Conservation (phyloP, 2,888 invertebrate genomes). For the Petrolisthes cinctipes region DNA sequence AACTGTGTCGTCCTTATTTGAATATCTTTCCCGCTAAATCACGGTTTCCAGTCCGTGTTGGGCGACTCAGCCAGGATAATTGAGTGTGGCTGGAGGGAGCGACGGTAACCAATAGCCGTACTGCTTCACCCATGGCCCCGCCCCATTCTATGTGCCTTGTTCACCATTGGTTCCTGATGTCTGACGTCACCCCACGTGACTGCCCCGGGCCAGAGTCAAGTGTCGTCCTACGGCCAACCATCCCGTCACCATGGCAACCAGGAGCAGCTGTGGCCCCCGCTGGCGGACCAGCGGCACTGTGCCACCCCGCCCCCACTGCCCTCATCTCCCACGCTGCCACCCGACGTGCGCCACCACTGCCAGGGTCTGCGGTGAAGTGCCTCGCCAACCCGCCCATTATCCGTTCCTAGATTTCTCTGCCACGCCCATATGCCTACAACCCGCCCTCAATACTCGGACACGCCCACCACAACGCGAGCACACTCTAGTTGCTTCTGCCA, state of each 20-base stretch:
- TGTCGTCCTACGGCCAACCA: conserved; percentile 58
- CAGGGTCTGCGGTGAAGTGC: not conserved
- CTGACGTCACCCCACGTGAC: conserved; percentile 61
- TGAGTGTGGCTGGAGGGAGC: conserved; percentile 56
- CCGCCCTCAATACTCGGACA: not conserved
- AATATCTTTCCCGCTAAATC: conserved; percentile 65
- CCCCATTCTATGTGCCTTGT: not conserved
- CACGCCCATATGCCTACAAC: not conserved
- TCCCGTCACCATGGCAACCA: conserved; percentile 63
- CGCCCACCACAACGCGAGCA: not conserved
- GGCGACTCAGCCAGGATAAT: conserved; percentile 54
- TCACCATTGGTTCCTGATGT: conserved; percentile 57
- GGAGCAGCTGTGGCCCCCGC: conserved; percentile 38
- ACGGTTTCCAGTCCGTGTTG: conserved; percentile 54
- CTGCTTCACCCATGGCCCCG: not conserved
- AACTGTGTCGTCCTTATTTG: conserved; percentile 65
- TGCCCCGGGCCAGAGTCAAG: conserved; percentile 56
- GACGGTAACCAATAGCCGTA: conserved; percentile 49
- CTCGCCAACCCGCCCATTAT: not conserved
- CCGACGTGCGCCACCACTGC: not conserved
- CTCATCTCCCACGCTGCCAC: conserved; percentile 2
- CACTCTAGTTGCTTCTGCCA: too few relatives aligned
- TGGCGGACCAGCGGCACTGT: conserved; percentile 44
- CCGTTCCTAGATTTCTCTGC: not conserved
- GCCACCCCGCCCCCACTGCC: conserved; percentile 53